Percentiles rank a stretch among this genome's conserved stretches.
Evolutionary conservation across 2,888 invertebrate species (phyloP).

Genomic region (Aphodius granarius): DNA sequence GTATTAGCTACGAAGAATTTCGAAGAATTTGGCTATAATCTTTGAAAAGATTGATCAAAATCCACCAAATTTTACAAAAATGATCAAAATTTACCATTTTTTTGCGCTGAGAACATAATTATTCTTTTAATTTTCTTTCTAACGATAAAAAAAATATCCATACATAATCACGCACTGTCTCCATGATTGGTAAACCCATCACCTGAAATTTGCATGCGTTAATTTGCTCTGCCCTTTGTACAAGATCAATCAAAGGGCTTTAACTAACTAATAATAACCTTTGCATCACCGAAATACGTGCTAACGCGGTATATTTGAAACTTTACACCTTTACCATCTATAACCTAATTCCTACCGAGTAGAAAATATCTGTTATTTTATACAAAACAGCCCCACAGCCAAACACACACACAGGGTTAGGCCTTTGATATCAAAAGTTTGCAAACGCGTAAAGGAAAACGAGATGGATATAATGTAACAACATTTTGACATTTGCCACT

Average conservation of each 20-base stretch:
- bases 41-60: too few relatives aligned
- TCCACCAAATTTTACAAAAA: too few relatives aligned
- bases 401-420: too few relatives aligned
- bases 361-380: not conserved
- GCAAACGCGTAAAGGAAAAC: not conserved
- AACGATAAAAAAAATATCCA: not conserved
- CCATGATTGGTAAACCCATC: not conserved
- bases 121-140: not conserved
- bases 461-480: not conserved
- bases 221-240: not conserved
- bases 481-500: not conserved
- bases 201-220: not conserved
- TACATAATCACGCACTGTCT: not conserved
- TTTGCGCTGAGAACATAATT: too few relatives aligned
- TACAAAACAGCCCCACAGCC: too few relatives aligned
- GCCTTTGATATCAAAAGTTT: not conserved
- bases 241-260: not conserved
- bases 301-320: not conserved
- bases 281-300: not conserved
- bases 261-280: not conserved
- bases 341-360: not conserved
- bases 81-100: too few relatives aligned
- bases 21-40: too few relatives aligned
- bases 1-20: too few relatives aligned
- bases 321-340: not conserved